These are phyloP conservation scores for Passerina amoena DNA, from an alignment of 2,113 vertebrate genomes.

Conservation along the genomic window DNA sequence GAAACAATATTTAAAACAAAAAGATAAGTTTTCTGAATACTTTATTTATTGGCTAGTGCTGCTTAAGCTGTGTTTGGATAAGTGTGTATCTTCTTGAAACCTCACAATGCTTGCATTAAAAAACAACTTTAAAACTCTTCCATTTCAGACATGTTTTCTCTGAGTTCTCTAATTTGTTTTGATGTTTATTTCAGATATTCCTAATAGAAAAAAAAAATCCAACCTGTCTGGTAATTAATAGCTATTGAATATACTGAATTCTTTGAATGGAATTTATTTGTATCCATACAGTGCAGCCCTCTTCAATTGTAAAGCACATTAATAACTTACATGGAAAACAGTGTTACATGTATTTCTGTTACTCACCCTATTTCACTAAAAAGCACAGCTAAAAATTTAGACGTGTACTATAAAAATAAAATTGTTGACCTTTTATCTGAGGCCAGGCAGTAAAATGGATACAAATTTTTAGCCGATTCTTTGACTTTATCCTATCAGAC, in stretches of 20 bases:
- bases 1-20: constrained; percentile 7
- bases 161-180: background rate
- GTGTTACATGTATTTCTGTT: background rate
- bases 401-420: background rate
- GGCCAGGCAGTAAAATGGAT: background rate
- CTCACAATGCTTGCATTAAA: background rate
- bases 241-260: background rate
- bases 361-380: background rate
- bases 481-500: background rate
- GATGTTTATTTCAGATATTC: background rate
- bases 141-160: background rate
- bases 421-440: background rate
- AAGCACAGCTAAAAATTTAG: background rate
- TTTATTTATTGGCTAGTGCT: background rate
- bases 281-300: fast-evolving
- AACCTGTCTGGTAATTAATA: background rate
- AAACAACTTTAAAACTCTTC: background rate
- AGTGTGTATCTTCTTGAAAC: background rate
- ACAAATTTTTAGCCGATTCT: background rate
- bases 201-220: background rate
- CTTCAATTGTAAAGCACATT: background rate
- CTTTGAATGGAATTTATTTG: background rate
- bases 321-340: background rate
- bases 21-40: background rate
- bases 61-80: background rate